Conservation (phyloP, 1,140 invertebrate species). For the Saccostrea echinata region DNA sequence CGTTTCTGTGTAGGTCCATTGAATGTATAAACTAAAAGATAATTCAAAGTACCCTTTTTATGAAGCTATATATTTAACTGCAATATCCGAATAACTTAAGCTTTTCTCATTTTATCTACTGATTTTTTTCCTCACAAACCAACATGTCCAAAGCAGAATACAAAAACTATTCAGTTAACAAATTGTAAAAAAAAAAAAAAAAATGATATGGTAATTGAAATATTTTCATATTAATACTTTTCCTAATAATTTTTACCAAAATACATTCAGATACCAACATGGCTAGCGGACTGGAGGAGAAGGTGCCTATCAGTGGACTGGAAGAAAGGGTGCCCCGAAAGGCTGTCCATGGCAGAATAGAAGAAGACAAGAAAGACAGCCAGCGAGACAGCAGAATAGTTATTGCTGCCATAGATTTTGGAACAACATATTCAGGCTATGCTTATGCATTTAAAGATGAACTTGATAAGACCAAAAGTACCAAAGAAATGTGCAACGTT, state of each 20-base stretch:
- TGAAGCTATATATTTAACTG: too few species aligned
- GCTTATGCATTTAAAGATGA: neutral
- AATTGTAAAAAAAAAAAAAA: too few species aligned
- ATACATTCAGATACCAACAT: neutral
- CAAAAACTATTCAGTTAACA: too few species aligned
- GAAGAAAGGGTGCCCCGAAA: neutral
- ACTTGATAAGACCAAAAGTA: neutral
- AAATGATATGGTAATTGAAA: too few species aligned
- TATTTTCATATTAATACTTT: neutral
- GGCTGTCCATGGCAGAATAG: neutral
- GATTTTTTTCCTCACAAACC: too few species aligned
- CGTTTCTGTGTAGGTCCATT: too few species aligned
- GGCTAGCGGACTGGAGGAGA: slow-evolving; percentile 16
- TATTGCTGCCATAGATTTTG: slow-evolving; percentile 23
- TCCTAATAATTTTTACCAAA: neutral
- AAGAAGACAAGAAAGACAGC: neutral
- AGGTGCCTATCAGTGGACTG: neutral
- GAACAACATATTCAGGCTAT: slow-evolving; percentile 9
- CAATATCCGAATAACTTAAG: too few species aligned
- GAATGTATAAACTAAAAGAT: too few species aligned
- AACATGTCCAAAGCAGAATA: too few species aligned
- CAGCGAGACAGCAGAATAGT: neutral
- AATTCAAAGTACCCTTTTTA: too few species aligned
- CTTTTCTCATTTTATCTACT: too few species aligned
- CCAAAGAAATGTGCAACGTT: neutral